A percentile compares a stretch with the other conserved stretches of the same genome.
These are phyloP conservation scores for Laupala kohalensis DNA, from an alignment of 1,140 invertebrate species.

Conservation along the genomic window DNA sequence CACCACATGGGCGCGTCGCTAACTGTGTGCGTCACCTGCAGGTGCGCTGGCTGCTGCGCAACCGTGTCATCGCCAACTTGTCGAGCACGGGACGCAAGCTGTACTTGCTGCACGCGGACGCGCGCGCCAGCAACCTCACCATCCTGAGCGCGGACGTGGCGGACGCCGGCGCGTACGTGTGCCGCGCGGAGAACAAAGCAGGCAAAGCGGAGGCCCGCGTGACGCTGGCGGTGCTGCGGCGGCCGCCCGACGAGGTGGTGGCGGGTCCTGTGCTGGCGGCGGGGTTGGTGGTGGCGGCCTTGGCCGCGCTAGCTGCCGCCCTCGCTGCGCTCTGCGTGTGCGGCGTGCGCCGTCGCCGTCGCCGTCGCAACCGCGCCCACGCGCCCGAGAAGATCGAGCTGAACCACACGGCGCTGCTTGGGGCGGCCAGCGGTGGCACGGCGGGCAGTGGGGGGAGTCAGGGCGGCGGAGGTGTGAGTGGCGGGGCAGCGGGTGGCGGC, in stretches of 20 bases:
- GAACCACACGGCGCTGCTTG: constrained; percentile 33
- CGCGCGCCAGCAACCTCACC: constrained; percentile 48
- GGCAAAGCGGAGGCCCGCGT: constrained; percentile 55
- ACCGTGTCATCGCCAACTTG: constrained; percentile 35
- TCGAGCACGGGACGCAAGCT: constrained; percentile 34
- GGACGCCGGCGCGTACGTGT: constrained; percentile 59
- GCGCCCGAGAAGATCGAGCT: constrained; percentile 64
- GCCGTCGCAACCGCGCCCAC: constrained; percentile 32
- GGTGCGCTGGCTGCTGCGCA: constrained; percentile 33
- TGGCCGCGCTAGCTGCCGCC: constrained; percentile 40
- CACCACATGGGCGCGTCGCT: constrained; percentile 54
- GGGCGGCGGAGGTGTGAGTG: neutral
- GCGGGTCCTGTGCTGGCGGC: constrained; percentile 39
- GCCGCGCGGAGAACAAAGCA: constrained; percentile 62
- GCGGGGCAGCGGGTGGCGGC: constrained; percentile 16
- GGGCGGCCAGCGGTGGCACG: neutral
- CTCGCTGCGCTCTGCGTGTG: constrained; percentile 45
- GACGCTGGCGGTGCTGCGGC: constrained; percentile 46
- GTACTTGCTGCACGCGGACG: constrained; percentile 33
- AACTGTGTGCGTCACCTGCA: constrained; percentile 51
- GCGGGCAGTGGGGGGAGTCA: constrained; percentile 8
- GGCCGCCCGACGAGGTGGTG: constrained; percentile 29
- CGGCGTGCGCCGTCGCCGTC: constrained; percentile 29
- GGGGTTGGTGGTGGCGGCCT: constrained; percentile 40
- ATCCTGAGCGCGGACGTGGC: constrained; percentile 51